A percentile compares a stretch with the other conserved stretches of the same genome.
phyloP scores from a whole-genome alignment of 2,113 vertebrate genomes.

The Misgurnus anguillicaudatus region DNA sequence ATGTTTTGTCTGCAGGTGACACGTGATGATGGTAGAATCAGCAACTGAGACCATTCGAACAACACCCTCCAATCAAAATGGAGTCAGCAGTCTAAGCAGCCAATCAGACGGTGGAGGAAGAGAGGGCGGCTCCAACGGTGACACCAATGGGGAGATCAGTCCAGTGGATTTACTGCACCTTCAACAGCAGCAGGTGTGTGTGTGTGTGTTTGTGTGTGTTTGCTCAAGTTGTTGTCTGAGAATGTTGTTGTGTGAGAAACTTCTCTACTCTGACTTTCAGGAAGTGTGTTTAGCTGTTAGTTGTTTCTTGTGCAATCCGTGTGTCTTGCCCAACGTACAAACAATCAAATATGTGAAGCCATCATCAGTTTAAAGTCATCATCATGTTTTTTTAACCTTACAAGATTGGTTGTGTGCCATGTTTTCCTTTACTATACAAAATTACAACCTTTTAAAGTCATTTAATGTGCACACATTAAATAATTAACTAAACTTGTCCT shows the following conservation, averaged over 20 bases:
- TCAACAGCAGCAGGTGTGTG: conserved; percentile 94
- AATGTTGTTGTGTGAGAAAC: background rate
- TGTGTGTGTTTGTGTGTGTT: conserved; percentile 23
- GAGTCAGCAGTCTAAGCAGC: conserved; percentile 93
- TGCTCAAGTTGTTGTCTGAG: background rate
- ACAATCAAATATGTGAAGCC: conserved; percentile 37
- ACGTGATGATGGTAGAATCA: conserved; percentile 99
- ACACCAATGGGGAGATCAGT: conserved; percentile 94
- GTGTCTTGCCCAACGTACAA: conserved; percentile 46
- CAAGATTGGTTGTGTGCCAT: background rate
- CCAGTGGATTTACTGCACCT: conserved; percentile 95
- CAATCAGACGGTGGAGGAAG: conserved; percentile 86
- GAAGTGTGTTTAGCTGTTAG: conserved; percentile 43
- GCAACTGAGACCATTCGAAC: conserved; percentile 99
- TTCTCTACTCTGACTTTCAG: conserved; percentile 23
- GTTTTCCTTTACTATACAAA: background rate
- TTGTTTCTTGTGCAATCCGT: conserved; percentile 50
- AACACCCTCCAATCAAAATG: conserved; percentile 91
- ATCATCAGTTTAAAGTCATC: conserved; percentile 36
- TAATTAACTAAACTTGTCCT: conserved; percentile 31
- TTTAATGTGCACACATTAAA: conserved; percentile 8
- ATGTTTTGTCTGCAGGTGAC: conserved; percentile 72
- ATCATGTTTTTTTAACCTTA: background rate
- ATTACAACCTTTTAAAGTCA: background rate
- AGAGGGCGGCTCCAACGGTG: conserved; percentile 80